Base-by-base conservation (phyloP, 2,888 invertebrate species). In the Dryocosmus kuriphilus region DNA sequence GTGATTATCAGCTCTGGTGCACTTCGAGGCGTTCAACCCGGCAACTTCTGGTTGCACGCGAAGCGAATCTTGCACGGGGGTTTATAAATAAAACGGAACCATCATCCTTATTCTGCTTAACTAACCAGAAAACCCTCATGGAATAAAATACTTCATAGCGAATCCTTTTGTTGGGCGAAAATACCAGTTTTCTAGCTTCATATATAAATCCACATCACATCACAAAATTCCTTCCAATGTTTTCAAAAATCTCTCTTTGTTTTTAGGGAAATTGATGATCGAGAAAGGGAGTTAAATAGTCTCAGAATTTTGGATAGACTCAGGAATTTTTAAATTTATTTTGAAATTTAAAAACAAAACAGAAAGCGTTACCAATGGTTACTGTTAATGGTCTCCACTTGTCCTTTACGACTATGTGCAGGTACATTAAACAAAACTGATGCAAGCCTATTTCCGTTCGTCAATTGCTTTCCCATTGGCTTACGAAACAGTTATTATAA, bases 21-120 rank as follows among this genome's bases (percentile, higher is more conserved):
- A 87, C 89, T 88, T 84, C 77, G 82, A 89, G 89, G 89, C 89
- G 88, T 90, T 90, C 89, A 90, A 89, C 90, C 87, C 88, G 86
- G 86, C 85, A 86, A 88, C 85, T 86, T 79, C 81, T 82, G 80
- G 71, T 55, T 80, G 85, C 87, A 88, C 86, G 87, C 84, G 79
- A 85, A 82, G 81, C 79, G 38, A 81, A 79, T 79, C 75, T 76
- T 41, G 46, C 57, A 65, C 74, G 60, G 74, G 77, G 79, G 85
- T 83, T 86, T 84, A 84, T 84, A 84, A 85, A 85, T 85, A 82
- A 85, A 84, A 85, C 83, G 83, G 83, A 87, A 83, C 71, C 75
- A 79, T 83, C 81, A 77, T 80, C 78, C 80, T 85, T 83, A 84
- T 71, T 75, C 77, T 81, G 85, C 82, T 82, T 82, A 81, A 74